Evolutionary conservation across 2,888 invertebrate genomes (phyloP).

Genomic region (Conus canariensis): DNA sequence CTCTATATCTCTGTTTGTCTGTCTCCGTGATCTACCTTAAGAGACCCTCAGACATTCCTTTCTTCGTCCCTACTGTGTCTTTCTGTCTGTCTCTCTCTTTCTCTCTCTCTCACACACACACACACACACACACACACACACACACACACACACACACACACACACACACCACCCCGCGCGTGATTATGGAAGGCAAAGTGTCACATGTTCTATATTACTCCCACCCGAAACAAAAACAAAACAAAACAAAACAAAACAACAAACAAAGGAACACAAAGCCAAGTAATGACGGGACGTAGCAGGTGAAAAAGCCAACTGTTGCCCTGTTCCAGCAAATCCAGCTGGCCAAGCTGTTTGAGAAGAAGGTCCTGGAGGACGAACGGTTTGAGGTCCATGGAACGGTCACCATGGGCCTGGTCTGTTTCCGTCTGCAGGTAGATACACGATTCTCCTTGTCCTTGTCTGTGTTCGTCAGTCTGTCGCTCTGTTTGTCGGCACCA

Average conservation of each 20-base stretch:
- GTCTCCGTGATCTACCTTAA: background rate
- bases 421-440: constrained; percentile 90
- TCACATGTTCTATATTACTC: too few relatives aligned
- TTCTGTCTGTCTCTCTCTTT: background rate
- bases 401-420: constrained; percentile 91
- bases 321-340: constrained; percentile 84
- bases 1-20: background rate
- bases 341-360: constrained; percentile 93
- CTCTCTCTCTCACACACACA: too few relatives aligned
- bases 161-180: too few relatives aligned
- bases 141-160: too few relatives aligned
- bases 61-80: background rate
- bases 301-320: background rate
- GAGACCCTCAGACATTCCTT: background rate
- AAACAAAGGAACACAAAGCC: too few relatives aligned
- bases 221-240: too few relatives aligned
- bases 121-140: too few relatives aligned
- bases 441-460: background rate
- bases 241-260: too few relatives aligned
- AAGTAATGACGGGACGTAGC: too few relatives aligned
- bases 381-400: constrained; percentile 95
- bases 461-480: background rate
- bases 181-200: too few relatives aligned
- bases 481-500: too few relatives aligned
- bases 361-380: constrained; percentile 88